Base-by-base conservation (phyloP, 2,113 vertebrate species). In the Catharus minimus region DNA sequence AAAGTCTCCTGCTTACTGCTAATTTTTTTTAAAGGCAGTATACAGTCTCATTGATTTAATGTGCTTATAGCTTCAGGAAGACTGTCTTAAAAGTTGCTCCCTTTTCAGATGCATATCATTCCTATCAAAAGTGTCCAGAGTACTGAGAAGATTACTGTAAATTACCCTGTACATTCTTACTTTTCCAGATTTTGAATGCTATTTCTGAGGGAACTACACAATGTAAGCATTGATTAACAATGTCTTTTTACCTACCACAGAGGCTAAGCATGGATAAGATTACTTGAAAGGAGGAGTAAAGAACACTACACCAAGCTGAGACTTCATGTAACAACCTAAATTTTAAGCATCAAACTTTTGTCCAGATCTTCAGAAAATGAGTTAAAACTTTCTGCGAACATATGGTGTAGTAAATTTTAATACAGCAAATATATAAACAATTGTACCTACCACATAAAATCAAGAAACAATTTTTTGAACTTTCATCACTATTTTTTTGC, bases 191-290 rank as follows among this genome's bases (percentile, higher is more conserved):
- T 93, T 89, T 92, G 81, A 96, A 95, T 96, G 92, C 79, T 94
- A 52, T 88, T 95, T 98, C 94, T 93, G 93, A 97, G 92, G 95
- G 80, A 39, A 20, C 53, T 94, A 92, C 89, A 93, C 84, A 92
- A 95, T 90, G 76, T 88, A 96, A 92, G 91, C 94, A 93, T 82
- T 94, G 92, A 96, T 97, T 97, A 97, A 95, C 86, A 90, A 81
- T 83, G 67, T 95, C 91, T 94, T 95, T 95, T 97, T 95, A 97
- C 96, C 96, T 97, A 96, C 93, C 82, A 77, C 93, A 96, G 89
- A 97, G 95, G 73, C 91, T 96, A 96, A 96, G 81, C 67, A 87
- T 47, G 66, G 68, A 89, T 96, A 96, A 95, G 67, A 66, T 68
- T 95, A 93, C 84, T 89, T 85, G 83, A 82, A 88, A 85, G 80